These are phyloP conservation scores for Pyrrhosoma nymphula DNA, from an alignment of 2,888 invertebrate genomes.

Conservation along the genomic window DNA sequence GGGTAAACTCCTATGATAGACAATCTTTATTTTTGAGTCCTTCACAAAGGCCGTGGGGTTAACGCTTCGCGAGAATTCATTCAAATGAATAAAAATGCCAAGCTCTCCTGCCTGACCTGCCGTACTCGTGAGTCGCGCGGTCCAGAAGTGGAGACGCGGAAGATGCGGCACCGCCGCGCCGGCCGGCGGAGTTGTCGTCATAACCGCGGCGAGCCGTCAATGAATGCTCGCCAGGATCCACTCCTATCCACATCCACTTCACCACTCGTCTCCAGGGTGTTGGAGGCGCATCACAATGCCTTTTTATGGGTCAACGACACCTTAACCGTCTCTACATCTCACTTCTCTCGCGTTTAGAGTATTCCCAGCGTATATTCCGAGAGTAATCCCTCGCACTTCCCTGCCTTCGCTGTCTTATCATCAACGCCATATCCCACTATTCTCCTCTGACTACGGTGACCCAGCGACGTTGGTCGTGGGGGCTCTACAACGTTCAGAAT, in stretches of 20 bases:
- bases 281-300: neutral
- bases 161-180: neutral
- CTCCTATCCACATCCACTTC: neutral
- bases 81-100: too few species aligned
- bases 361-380: neutral
- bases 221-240: neutral
- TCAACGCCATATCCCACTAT: neutral
- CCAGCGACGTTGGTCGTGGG: too few species aligned
- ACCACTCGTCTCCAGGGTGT: neutral
- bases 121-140: neutral
- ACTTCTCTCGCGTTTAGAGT: neutral
- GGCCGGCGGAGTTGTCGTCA: too few species aligned
- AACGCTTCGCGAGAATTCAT: too few species aligned
- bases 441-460: too few species aligned
- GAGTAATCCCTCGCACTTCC: neutral
- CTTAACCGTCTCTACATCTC: neutral
- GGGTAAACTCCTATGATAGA: too few species aligned
- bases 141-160: neutral
- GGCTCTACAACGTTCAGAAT: too few species aligned
- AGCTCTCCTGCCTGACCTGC: too few species aligned
- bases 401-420: neutral
- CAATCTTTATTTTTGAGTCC: too few species aligned
- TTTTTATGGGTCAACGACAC: conserved; percentile 22
- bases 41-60: too few species aligned
- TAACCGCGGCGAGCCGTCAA: neutral